Evolutionary conservation across 2,888 invertebrate genomes (phyloP), one percentile per base, ranked within the genome.

Genomic region (Anorthoa munda): DNA sequence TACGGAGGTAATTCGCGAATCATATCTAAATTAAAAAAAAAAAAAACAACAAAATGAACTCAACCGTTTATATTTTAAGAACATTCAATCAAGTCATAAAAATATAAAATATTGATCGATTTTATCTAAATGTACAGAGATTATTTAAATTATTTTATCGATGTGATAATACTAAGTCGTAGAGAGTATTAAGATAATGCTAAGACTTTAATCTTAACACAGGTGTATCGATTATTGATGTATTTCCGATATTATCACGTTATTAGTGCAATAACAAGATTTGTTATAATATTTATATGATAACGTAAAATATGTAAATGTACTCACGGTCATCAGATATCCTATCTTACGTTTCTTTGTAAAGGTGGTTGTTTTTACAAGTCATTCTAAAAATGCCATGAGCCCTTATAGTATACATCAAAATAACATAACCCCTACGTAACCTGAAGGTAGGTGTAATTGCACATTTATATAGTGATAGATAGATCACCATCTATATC

Each of bases 131-230:
- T 39, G 18, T 61, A 61, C 66, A 9, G 12, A 56, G 51, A 76
- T 76, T 76, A 73, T 48, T 51, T 18, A 55, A 63, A 51, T 18
- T 53, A 21, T 58, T 53, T 11, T 75, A 18, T n/a, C 23, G 46
- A 50, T 26, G 51, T 21, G 65, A 75, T 75, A 77, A 23, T 1
- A 23, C n/a, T 39, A 51, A 75, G 21, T 51, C 46, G 21, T 1
- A 48, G 26, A 80, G 18, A 60, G 70, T 39, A 39, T 72, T 63
- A 63, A 21, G 79, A 79, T 76, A 79, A 48, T 26, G 2, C 21
- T 26, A 53, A 64, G 21, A 45, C 51, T 48, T 21, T 79, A 58
- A 79, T 79, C 23, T 39, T 13, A 13, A 21, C 51, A 18, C 39
- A 39, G 39, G 79, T 53, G 21, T 39, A 51, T 46, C 1, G 15